Conservation (phyloP, 1,140 invertebrate species). For the Temnothorax longispinosus region DNA sequence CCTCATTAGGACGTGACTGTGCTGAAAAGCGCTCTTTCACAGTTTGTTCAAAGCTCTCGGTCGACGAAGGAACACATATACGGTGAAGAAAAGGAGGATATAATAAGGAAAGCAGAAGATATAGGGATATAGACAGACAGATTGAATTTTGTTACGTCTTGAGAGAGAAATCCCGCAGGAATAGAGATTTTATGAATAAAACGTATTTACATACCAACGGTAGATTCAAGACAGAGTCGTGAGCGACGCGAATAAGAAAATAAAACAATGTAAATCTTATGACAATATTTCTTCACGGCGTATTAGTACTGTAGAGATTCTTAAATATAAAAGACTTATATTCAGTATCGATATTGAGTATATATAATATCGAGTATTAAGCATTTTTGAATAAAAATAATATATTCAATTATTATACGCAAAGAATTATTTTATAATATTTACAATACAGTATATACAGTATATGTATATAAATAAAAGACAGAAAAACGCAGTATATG, state of each 20-base stretch:
- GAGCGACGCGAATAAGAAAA: background rate
- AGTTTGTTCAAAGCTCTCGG: conserved; percentile 46
- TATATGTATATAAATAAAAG: background rate
- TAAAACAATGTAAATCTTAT: background rate
- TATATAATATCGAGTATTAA: background rate
- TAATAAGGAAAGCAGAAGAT: background rate
- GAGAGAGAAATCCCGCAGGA: conserved; percentile 23
- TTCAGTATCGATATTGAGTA: background rate
- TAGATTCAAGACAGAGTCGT: background rate
- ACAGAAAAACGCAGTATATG: background rate
- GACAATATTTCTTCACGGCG: background rate
- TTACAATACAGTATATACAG: background rate
- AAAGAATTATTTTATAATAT: background rate
- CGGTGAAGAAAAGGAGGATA: background rate
- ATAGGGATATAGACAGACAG: conserved; percentile 8
- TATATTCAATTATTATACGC: background rate
- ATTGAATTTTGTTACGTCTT: conserved; percentile 38
- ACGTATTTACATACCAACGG: conserved; percentile 6
- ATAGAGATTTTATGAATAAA: conserved; percentile 56
- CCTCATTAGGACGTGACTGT: conserved; percentile 70
- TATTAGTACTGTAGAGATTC: background rate
- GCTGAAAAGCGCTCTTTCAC: conserved; percentile 66
- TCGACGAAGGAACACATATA: background rate
- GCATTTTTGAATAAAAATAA: background rate
- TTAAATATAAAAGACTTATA: background rate